Evolutionary conservation across 2,113 vertebrate species (phyloP).

Genomic region (Scortum barcoo): DNA sequence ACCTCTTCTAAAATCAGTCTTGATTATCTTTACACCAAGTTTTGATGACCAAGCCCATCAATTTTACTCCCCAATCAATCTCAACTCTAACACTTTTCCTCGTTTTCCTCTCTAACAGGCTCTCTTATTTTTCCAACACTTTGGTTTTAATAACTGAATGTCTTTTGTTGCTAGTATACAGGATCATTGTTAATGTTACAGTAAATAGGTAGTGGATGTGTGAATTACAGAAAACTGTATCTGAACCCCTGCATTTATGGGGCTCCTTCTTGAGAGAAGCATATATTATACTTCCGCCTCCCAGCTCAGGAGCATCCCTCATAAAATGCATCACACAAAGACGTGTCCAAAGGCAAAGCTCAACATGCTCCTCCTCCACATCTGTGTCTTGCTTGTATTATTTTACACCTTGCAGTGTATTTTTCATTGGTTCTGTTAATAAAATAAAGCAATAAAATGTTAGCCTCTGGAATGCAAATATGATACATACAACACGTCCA

Average conservation of each 20-base stretch:
- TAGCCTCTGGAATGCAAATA: not conserved
- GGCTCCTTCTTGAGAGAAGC: not conserved
- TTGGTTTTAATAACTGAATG: not conserved
- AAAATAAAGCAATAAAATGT: not conserved
- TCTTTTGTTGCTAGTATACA: not conserved
- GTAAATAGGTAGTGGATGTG: not conserved
- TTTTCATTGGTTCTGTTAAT: not conserved
- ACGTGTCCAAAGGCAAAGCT: not conserved
- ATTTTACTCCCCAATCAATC: not conserved
- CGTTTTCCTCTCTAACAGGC: not conserved
- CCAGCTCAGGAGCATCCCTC: not conserved
- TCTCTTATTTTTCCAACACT: not conserved
- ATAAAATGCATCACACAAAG: not conserved
- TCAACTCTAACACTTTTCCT: not conserved
- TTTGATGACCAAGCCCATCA: conserved; percentile 1
- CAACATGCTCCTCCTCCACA: not conserved
- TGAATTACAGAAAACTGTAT: not conserved
- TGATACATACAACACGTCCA: not conserved
- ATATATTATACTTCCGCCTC: not conserved
- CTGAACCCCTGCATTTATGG: not conserved
- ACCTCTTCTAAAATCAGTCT: conserved; percentile 9
- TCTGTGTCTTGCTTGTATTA: not conserved
- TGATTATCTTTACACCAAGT: not conserved
- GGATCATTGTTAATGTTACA: not conserved
- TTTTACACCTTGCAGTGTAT: not conserved